These are phyloP conservation scores for Copidosoma floridanum DNA, from an alignment of 1,140 invertebrate genomes.

Conservation along the genomic window DNA sequence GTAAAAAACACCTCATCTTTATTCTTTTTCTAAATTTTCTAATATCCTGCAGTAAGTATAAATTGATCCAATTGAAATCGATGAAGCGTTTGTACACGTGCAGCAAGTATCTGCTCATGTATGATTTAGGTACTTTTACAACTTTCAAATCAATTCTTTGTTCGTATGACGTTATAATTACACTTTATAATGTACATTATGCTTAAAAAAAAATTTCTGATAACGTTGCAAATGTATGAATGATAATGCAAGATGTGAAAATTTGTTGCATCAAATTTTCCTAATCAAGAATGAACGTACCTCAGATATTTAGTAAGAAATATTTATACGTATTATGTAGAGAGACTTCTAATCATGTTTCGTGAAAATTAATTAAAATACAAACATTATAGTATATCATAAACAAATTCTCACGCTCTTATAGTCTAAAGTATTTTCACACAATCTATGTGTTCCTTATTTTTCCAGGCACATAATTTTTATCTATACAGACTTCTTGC, in stretches of 20 bases:
- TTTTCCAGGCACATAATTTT: constrained; percentile 99
- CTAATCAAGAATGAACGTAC: constrained; percentile 23
- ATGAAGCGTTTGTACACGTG: no score
- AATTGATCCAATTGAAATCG: no score
- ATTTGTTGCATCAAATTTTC: constrained; percentile 1
- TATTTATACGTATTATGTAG: constrained; percentile 25
- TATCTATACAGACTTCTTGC: constrained; percentile 95
- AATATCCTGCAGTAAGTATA: constrained; percentile 20
- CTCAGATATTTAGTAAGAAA: constrained; percentile 20
- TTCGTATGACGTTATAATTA: constrained; percentile 15
- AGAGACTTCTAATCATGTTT: constrained; percentile 20
- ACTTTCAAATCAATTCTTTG: constrained; percentile 8
- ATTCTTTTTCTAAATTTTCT: constrained; percentile 14
- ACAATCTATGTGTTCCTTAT: constrained; percentile 87
- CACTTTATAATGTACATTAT: constrained; percentile 21
- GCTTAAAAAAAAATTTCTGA: constrained; percentile 2
- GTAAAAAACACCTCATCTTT: constrained; percentile 25
- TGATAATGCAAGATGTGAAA: constrained; percentile 6
- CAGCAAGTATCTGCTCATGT: no score
- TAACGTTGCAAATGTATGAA: constrained; percentile 11
- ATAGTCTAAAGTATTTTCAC: constrained; percentile 30
- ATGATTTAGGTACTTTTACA: no score
- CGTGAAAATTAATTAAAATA: constrained; percentile 28
- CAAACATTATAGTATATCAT: constrained; percentile 17
- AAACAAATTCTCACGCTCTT: constrained; percentile 23